Conservation (phyloP, 2,797 vertebrate species). For the Catamblyrhynchus diadema region DNA sequence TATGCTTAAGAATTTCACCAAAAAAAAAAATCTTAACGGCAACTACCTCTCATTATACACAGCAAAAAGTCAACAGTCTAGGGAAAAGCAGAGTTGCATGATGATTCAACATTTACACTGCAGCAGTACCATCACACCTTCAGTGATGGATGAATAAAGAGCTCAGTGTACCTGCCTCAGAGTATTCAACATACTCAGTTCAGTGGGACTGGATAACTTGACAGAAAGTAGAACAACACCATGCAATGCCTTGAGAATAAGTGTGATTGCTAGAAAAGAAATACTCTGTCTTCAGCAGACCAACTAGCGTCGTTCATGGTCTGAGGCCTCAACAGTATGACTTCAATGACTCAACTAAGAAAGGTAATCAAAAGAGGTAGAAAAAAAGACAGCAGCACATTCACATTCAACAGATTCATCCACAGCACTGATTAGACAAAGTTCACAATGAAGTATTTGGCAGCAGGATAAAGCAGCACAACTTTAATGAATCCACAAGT, state of each 20-base stretch:
- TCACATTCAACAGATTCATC: not conserved
- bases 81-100: not conserved
- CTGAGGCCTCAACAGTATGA: not conserved
- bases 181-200: not conserved
- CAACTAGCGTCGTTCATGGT: not conserved
- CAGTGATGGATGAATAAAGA: not conserved
- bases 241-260: not conserved
- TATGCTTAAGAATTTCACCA: not conserved
- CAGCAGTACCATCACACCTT: not conserved
- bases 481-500: not conserved
- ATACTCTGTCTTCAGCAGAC: not conserved
- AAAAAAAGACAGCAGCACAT: not conserved
- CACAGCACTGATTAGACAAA: not conserved
- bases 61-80: not conserved
- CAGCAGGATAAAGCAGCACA: not conserved
- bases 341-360: not conserved
- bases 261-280: not conserved
- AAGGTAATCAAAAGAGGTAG: not conserved
- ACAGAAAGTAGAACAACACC: not conserved
- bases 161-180: not conserved
- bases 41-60: not conserved
- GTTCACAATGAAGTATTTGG: not conserved
- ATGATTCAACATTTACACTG: not conserved
- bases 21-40: not conserved
- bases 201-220: not conserved